Percentiles rank a stretch among this genome's conserved stretches.
Conservation (phyloP, 2,113 vertebrate species). For the Heloderma charlesbogerti region DNA sequence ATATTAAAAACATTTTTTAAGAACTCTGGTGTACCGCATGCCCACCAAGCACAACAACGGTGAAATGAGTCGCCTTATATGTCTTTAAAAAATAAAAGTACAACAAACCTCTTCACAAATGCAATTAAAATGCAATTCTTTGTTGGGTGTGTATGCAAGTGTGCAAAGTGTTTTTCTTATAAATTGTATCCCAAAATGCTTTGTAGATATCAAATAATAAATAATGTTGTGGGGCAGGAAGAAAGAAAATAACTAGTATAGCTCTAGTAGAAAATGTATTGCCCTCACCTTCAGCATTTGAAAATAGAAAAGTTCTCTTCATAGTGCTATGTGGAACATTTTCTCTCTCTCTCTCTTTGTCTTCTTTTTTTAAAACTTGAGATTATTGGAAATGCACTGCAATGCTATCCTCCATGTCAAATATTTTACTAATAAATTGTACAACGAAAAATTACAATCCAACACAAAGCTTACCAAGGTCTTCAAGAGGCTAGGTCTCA, state of each 20-base stretch:
- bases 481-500: neutral
- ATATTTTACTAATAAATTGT: neutral
- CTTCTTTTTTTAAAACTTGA: neutral
- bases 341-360: neutral
- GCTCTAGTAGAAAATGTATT: neutral
- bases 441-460: neutral
- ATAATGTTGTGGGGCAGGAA: neutral
- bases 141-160: neutral
- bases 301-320: neutral
- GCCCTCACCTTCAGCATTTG: neutral
- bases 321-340: neutral
- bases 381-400: neutral
- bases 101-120: slow-evolving; percentile 25
- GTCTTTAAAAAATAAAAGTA: neutral
- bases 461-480: neutral
- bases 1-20: neutral
- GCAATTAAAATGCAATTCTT: neutral
- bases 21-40: neutral
- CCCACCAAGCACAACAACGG: neutral
- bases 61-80: neutral
- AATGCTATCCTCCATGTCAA: slow-evolving; percentile 17
- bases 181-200: neutral
- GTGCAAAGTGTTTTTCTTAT: neutral
- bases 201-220: slow-evolving; percentile 3
- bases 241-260: neutral